A percentile compares a stretch with the other conserved stretches of the same genome.
Evolutionary conservation across 2,113 vertebrate species (phyloP).

Genomic region (Chiloscyllium plagiosum): DNA sequence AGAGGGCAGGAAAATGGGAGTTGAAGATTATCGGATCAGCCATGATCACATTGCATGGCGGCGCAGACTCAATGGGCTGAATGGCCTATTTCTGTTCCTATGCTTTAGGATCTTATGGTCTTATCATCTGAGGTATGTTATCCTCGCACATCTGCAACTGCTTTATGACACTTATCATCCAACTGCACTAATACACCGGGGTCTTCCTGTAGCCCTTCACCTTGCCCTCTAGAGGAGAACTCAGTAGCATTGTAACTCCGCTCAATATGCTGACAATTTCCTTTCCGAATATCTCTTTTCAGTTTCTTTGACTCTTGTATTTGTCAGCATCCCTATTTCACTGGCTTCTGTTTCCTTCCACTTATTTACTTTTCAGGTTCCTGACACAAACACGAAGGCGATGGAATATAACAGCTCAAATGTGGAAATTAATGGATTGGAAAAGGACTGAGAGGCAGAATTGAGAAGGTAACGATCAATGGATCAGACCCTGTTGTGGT

Average conservation of each 20-base stretch:
- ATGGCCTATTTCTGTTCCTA: no score
- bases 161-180: background rate
- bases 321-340: background rate
- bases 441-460: background rate
- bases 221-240: background rate
- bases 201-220: background rate
- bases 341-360: background rate
- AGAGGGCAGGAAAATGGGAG: no score
- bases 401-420: background rate
- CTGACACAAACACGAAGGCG: background rate
- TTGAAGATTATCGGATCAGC: no score
- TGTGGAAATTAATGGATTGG: background rate
- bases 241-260: no score
- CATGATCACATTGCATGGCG: no score
- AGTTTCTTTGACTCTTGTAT: background rate
- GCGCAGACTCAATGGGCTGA: no score
- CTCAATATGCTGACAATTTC: background rate
- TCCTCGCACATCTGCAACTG: background rate
- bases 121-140: background rate
- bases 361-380: background rate
- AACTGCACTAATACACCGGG: background rate
- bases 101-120: no score
- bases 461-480: background rate
- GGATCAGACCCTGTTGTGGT: background rate
- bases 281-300: background rate